Conservation (phyloP, 1,140 invertebrate species). For the Drosophila asahinai region DNA sequence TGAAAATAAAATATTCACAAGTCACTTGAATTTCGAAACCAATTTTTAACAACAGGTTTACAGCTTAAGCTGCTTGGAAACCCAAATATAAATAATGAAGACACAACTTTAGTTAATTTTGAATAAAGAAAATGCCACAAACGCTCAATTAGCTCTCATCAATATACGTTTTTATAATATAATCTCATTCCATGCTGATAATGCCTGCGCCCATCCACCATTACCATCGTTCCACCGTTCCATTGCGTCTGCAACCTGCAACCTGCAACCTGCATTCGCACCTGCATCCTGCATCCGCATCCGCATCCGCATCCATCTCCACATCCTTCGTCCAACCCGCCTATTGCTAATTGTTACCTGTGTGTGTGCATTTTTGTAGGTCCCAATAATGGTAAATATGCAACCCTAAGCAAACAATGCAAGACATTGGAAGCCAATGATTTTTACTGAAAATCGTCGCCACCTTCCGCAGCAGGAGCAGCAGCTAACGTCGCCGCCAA, state of each 20-base stretch:
- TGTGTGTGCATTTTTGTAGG: constrained; percentile 81
- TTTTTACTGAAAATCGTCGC: constrained; percentile 95
- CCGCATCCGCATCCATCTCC: constrained; percentile 54
- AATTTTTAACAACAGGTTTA: neutral
- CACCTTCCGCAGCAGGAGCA: constrained; percentile 84
- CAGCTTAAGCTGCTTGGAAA: constrained; percentile 1
- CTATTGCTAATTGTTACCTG: constrained; percentile 73
- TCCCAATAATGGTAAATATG: constrained; percentile 93
- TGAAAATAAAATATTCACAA: neutral
- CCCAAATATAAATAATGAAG: neutral
- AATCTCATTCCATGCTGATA: constrained; percentile 41
- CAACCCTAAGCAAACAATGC: constrained; percentile 97
- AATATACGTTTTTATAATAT: constrained; percentile 23
- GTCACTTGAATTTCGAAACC: neutral
- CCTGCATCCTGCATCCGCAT: constrained; percentile 27
- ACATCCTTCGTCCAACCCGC: constrained; percentile 68
- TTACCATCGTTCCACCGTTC: constrained; percentile 12
- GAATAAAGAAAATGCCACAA: neutral
- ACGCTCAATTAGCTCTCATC: constrained; percentile 41
- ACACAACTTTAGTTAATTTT: neutral
- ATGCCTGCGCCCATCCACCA: constrained; percentile 32
- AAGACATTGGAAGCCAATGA: constrained; percentile 96
- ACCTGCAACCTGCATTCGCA: constrained; percentile 29
- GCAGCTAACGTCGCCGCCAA: constrained; percentile 62
- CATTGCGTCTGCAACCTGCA: constrained; percentile 4